A percentile compares a stretch with the other conserved stretches of the same genome.
Conservation (phyloP, 2,797 vertebrate species). For the Poecilia picta region DNA sequence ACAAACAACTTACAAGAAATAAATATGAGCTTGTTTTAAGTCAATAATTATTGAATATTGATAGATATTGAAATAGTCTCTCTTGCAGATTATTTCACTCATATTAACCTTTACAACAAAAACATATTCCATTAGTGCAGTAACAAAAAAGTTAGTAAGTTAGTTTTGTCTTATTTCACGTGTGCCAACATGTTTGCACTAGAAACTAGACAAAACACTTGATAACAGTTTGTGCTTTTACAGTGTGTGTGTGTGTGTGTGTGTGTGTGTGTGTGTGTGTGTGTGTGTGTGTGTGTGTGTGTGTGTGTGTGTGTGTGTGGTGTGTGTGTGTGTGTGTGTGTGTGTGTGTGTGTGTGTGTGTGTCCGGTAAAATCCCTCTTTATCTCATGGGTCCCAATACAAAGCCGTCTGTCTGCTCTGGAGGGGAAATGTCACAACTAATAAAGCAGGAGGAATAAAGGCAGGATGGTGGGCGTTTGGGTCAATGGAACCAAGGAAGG, state of each 20-base stretch:
- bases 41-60: too few species aligned
- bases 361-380: constrained; percentile 61
- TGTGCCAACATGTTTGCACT: too few species aligned
- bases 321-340: constrained; percentile 6
- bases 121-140: too few species aligned
- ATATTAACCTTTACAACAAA: too few species aligned
- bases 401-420: constrained; percentile 37
- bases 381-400: constrained; percentile 44
- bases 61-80: too few species aligned
- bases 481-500: not conserved
- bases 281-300: constrained; percentile 19
- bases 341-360: not conserved
- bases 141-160: too few species aligned
- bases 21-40: too few species aligned
- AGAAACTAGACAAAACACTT: too few species aligned
- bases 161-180: too few species aligned
- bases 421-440: constrained; percentile 45
- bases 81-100: too few species aligned
- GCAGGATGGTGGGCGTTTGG: constrained; percentile 7
- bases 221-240: too few species aligned
- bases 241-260: not conserved
- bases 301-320: not conserved
- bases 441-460: constrained; percentile 39
- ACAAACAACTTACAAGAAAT: too few species aligned
- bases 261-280: constrained; percentile 5